Conservation (phyloP, 64 coral and sea anemone genomes). For the Porites australiensis region DNA sequence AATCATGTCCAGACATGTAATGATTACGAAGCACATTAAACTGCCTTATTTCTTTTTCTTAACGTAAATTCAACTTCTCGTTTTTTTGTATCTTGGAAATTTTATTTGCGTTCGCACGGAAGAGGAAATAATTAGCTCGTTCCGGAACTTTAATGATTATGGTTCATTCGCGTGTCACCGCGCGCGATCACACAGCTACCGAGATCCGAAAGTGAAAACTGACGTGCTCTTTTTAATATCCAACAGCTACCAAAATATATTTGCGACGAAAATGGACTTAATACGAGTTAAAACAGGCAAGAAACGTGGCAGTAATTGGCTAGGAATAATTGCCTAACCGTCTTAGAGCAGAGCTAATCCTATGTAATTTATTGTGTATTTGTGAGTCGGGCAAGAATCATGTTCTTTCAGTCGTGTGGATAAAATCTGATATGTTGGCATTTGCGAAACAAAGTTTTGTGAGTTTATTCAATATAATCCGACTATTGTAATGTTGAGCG, state of each 20-base stretch:
- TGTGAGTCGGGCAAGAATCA: not conserved
- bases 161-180: too few relatives aligned
- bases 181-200: too few relatives aligned
- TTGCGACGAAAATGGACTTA: not conserved
- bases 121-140: too few relatives aligned
- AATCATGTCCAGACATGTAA: too few relatives aligned
- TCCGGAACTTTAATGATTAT: too few relatives aligned
- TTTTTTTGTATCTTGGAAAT: too few relatives aligned
- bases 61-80: too few relatives aligned
- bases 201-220: too few relatives aligned
- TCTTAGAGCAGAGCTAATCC: not conserved
- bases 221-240: not conserved
- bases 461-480: not conserved
- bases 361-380: constrained; percentile 18
- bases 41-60: too few relatives aligned
- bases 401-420: not conserved
- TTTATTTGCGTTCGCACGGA: too few relatives aligned
- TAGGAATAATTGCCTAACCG: not conserved
- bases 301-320: not conserved
- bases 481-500: not conserved
- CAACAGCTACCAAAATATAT: not conserved
- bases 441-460: not conserved
- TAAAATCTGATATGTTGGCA: not conserved
- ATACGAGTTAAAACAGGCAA: not conserved
- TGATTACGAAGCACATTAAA: too few relatives aligned